Base-by-base conservation (phyloP, 2,888 invertebrate species). In the Theodoxus fluviatilis region DNA sequence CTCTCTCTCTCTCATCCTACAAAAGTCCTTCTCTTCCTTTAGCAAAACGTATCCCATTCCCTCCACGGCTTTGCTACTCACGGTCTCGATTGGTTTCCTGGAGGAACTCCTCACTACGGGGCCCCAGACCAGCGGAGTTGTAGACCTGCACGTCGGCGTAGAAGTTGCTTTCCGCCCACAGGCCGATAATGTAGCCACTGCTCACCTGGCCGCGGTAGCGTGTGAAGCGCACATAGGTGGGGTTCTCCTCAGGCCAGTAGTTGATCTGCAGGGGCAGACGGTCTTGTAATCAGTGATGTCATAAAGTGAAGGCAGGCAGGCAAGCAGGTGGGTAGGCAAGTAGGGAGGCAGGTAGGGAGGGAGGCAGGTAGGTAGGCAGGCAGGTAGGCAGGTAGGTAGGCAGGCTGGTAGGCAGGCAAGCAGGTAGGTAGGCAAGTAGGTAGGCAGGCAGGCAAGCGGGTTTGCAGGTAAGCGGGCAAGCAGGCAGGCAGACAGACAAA, bases 51-150 rank as follows among this genome's bases (percentile, higher is more conserved):
- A 28, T 25, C 22, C 28, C 15, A 22, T 15, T 59, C 6, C 35
- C 18, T 25, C 3, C 35, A 3, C 7, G 3, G 12, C 22, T 12
- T 37, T 64, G 2, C 3, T 25, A 68, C 74, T 73, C 73, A 85
- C 86, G 82, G 37, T 79, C 76, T 73, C 83, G 82, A 43, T 81
- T 81, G 0, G 88, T 88, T 71, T 83, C 81, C 67, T 82, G 91
- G 75, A 93, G 88, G 85, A 91, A 94, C 40, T 93, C 90, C 89
- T 96, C 95, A 88, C 95, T 95, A 85, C 96, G 95, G 0, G 96
- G 95, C 3, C 97, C 97, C 86, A 96, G 95, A 2, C 98, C 97
- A 4, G 97, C 97, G 0, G 94, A 92, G 89, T 98, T 98, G 83
- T 94, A 97, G 0, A 95, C 96, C 95, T 97, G 96, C 1, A 94